Base-by-base conservation (phyloP, 2,797 vertebrate genomes). In the Rousettus madagascariensis region DNA sequence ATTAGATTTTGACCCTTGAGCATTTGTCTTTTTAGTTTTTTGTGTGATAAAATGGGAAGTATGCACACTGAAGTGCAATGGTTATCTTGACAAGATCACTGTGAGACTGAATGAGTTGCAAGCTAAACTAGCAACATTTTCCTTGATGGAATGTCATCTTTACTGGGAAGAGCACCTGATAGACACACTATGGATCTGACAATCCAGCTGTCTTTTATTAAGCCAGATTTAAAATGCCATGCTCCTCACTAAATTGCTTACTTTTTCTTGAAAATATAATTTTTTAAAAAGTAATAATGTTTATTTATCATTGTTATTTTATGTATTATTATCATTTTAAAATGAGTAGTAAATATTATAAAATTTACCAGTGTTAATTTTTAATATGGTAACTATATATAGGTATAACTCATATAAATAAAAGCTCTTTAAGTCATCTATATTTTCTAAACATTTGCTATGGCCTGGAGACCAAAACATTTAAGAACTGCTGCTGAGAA, bases 101-200 rank as follows among this genome's bases (percentile, higher is more conserved):
- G 36, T 19, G 33, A 36, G 41, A 30, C 11, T 9, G 13, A 20
- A 6, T 51, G 84, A 75, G 78, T 61, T 77, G 36, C 30, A 17
- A 77, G 85, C 49, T 41, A 20, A 71, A 57, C 28, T 30, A 66
- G 24, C 66, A 5, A 15, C n/a, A 22, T 30, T 24, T 6, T 12
- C 20, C 59, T 8, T 22, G 6, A 8, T 3, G 7, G 57, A 28
- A 1, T 5, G 6, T 3, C 6, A 0, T 57, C 33, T 55, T 66
- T 26, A 19, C 24, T 13, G 1, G 24, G 28, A 51, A 43, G 82
- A 66, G 5, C 24, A 4, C 43, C 68, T 1, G 24, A 8, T 4
- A 61, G 38, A 53, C 6, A 28, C 36, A 26, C 30, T 41, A 4
- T 1, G 26, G 36, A 8, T 2, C 5, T 0, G 55, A n/a, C 36